Evolutionary conservation across 2,888 invertebrate genomes (phyloP), one percentile per base, ranked within the genome.

Genomic region (Tenthredo scrophulariae): DNA sequence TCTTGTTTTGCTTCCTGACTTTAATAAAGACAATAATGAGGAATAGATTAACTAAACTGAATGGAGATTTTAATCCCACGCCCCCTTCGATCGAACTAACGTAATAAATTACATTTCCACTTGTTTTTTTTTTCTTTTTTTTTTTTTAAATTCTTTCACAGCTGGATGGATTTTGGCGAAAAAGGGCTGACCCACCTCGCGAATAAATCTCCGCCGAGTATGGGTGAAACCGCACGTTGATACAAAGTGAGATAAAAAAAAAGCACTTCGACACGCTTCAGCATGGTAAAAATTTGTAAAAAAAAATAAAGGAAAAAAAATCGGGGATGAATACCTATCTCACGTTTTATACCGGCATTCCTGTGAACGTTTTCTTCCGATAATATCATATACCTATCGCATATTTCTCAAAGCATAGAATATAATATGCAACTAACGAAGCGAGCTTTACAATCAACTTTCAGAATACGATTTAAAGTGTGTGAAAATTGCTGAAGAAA

Each of bases 71-170:
- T 29, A 54, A 79, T 54, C n/a, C 33, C 15, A 15, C 33, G 5
- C 37, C 75, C 54, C 79, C 13, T 54, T 9, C 33, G 54, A 7
- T 15, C 54, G 33, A 54, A 58, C 33, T 58, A 54, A 37, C 37
- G 79, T 58, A 79, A 79, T 79, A 54, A 79, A 79, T 79, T 79
- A 79, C 54, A 29, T 79, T 50, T n/a, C n/a, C 58, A 58, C 79
- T 77, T 75, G 6, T 46, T 54, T 0, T 54, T 54, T n/a, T 54
- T 54, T 54, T 54, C 2, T n/a, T 54, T 54, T 54, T 54, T 54
- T 54, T 5, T 33, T 29, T 37, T 70, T 37, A 37, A 13, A 46
- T 37, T 58, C 58, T 54, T 54, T 33, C 33, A 37, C 54, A 26
- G 37, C 37, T 54, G 79, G 29, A 58, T 54, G 54, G 15, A 22